Conservation (phyloP, 2,888 invertebrate species). For the Cataglyphis albicans region DNA sequence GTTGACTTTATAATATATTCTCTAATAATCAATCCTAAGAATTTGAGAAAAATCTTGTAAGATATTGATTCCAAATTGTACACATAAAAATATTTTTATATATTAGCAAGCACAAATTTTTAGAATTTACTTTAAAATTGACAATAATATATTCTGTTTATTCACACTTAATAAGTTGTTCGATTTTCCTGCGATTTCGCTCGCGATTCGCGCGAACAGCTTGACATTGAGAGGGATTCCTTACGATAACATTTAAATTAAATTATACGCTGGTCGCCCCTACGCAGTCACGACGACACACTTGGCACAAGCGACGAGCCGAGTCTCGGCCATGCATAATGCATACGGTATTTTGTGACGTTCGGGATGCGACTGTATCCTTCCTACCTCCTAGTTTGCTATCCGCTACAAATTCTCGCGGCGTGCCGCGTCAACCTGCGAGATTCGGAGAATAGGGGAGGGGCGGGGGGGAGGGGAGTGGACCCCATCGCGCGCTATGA, state of each 20-base stretch:
- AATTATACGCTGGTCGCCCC: slow-evolving; percentile 82
- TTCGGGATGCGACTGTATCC: slow-evolving; percentile 69
- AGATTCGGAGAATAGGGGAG: slow-evolving; percentile 40
- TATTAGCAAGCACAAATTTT: background rate
- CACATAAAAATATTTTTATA: background rate
- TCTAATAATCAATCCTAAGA: background rate
- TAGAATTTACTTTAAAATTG: background rate
- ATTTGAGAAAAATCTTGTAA: background rate
- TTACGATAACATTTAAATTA: slow-evolving; percentile 84
- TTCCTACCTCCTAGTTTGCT: slow-evolving; percentile 28
- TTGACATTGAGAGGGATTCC: slow-evolving; percentile 70
- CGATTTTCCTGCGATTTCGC: background rate
- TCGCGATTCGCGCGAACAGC: background rate
- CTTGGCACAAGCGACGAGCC: slow-evolving; percentile 82
- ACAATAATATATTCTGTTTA: background rate
- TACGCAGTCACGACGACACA: slow-evolving; percentile 82
- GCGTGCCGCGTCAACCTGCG: slow-evolving; percentile 60
- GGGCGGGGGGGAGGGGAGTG: background rate
- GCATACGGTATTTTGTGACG: slow-evolving; percentile 83
- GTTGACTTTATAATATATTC: background rate
- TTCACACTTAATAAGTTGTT: background rate
- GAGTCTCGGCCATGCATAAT: slow-evolving; percentile 80
- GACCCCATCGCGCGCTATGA: slow-evolving; percentile 32
- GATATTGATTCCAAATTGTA: background rate
- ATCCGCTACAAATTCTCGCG: slow-evolving; percentile 66